Percentiles rank a stretch among this genome's conserved stretches.
Evolutionary conservation across 1,140 invertebrate species (phyloP).

Genomic region (Brachionus sp.): DNA sequence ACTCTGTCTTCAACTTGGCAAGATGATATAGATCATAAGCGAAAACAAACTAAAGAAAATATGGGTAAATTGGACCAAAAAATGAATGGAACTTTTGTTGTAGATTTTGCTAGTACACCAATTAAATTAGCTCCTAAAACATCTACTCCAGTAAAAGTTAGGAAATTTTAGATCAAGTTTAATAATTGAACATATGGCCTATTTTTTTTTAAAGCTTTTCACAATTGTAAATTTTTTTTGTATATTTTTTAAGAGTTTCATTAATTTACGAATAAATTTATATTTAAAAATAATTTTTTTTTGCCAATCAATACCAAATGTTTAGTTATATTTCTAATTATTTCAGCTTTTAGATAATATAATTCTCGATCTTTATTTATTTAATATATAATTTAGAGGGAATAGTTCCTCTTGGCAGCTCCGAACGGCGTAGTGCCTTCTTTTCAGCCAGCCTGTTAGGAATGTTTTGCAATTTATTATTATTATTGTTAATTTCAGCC

Average conservation of each 20-base stretch:
- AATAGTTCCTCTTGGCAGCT: too few species aligned
- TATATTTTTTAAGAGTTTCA: background rate
- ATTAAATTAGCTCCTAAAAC: constrained; percentile 41
- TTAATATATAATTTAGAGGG: too few species aligned
- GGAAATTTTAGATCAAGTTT: background rate
- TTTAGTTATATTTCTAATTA: too few species aligned
- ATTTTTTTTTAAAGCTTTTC: background rate
- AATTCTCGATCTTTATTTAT: too few species aligned
- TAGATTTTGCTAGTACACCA: constrained; percentile 34
- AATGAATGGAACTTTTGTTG: constrained; percentile 9
- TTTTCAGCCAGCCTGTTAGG: too few species aligned
- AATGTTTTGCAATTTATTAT: too few species aligned
- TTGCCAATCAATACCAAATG: too few species aligned
- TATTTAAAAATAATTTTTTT: too few species aligned
- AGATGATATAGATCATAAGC: background rate
- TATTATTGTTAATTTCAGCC: too few species aligned
- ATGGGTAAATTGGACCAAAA: background rate
- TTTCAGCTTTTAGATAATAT: too few species aligned
- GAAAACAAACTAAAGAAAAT: background rate
- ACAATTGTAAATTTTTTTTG: constrained; percentile 35
- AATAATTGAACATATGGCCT: constrained; percentile 3
- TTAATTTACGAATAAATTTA: background rate
- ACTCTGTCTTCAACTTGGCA: constrained; percentile 1
- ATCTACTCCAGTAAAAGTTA: constrained; percentile 29
- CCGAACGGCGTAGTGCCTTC: too few species aligned